Conservation (phyloP, 1,140 invertebrate genomes). For the Nasonia longicornis region DNA sequence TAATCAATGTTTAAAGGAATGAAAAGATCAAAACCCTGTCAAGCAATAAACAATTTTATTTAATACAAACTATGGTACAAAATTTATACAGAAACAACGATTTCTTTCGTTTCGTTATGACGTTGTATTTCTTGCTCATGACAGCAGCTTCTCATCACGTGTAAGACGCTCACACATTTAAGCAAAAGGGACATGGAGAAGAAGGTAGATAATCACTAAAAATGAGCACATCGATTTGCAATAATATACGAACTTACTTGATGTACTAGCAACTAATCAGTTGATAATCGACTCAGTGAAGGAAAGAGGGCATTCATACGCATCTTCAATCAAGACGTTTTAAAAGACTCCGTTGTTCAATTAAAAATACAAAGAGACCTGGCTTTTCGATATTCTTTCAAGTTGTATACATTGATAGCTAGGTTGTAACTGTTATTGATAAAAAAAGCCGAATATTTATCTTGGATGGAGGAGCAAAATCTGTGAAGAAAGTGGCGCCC, state of each 20-base stretch:
- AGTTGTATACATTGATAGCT: neutral
- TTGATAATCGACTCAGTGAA: conserved; percentile 57
- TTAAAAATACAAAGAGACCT: neutral
- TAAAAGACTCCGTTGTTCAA: conserved; percentile 7
- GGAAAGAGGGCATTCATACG: conserved; percentile 47
- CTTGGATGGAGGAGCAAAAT: neutral
- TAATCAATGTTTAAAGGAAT: neutral
- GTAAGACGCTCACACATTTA: conserved; percentile 59
- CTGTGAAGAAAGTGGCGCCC: conserved; percentile 8
- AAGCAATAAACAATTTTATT: conserved; percentile 72
- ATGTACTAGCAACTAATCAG: conserved; percentile 59
- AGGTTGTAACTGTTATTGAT: neutral
- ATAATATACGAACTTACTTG: conserved; percentile 60
- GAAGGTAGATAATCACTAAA: conserved; percentile 54
- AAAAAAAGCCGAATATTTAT: conserved; percentile 5
- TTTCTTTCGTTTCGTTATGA: conserved; percentile 53
- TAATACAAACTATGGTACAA: conserved; percentile 73
- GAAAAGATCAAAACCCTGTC: conserved; percentile 47
- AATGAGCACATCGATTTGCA: conserved; percentile 61
- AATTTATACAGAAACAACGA: conserved; percentile 70
- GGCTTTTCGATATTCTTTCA: neutral
- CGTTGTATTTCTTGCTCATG: conserved; percentile 52
- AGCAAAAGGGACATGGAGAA: conserved; percentile 54
- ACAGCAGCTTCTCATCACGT: conserved; percentile 61
- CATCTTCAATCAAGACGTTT: conserved; percentile 44